Conservation (phyloP, 2,888 invertebrate species). For the Agriotes lineatus region DNA sequence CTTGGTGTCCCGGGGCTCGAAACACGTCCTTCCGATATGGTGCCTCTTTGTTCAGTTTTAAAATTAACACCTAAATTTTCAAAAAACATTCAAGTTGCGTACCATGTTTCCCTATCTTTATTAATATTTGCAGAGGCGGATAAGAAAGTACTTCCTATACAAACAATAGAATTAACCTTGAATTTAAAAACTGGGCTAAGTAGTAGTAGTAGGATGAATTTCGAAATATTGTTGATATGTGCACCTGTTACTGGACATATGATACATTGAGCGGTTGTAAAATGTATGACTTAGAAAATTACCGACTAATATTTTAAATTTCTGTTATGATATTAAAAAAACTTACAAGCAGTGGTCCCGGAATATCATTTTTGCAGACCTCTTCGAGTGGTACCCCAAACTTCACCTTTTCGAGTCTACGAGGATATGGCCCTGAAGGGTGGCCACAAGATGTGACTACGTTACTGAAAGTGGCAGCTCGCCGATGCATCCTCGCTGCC, state of each 20-base stretch:
- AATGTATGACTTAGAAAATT: too few relatives aligned
- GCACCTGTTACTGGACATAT: not conserved
- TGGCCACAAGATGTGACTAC: slow-evolving; percentile 93
- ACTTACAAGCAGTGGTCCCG: slow-evolving; percentile 90
- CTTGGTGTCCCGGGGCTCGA: slow-evolving; percentile 95
- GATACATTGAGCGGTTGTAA: not conserved
- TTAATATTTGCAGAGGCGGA: not conserved
- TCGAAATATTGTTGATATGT: not conserved
- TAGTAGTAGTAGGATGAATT: not conserved
- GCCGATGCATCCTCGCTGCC: slow-evolving; percentile 92
- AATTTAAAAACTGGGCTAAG: not conserved
- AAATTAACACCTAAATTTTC: slow-evolving; percentile 87
- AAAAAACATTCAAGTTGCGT: not conserved
- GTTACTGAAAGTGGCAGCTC: slow-evolving; percentile 90
- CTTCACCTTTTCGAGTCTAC: slow-evolving; percentile 92
- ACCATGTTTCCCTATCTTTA: not conserved
- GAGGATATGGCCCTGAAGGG: slow-evolving; percentile 84
- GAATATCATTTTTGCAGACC: slow-evolving; percentile 96
- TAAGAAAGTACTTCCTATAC: not conserved
- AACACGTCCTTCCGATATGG: slow-evolving; percentile 94
- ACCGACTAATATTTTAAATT: too few relatives aligned
- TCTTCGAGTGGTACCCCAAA: slow-evolving; percentile 93
- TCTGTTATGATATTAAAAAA: not conserved
- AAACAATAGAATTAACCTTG: not conserved
- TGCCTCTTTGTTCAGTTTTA: slow-evolving; percentile 95